Base-by-base conservation (phyloP, 1,140 invertebrate species). In the Trichonephila clavipes region DNA sequence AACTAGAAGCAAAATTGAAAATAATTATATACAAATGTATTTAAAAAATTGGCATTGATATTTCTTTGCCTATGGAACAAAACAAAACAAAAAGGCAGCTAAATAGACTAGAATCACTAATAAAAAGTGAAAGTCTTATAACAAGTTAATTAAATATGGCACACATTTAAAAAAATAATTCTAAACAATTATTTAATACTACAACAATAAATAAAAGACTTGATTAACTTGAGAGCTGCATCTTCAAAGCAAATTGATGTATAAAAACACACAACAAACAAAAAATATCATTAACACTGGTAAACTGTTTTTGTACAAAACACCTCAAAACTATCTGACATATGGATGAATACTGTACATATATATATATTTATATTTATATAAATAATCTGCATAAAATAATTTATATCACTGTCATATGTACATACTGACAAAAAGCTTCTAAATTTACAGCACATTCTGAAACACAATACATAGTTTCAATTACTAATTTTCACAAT, bases 301-400 rank as follows among this genome's bases (percentile, higher is more conserved):
- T 88, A 92, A 66, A 92, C 91, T 92, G 82, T 88, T 93, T 93
- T 81, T 81, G 66, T 93, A 88, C 83, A 93, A 87, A 93, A 93
- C 83, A 93, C 72, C 21, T 87, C 87, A 92, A 92, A 81, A 87
- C 92, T 93, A 93, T 93, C n/a, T 82, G 92, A 93, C 92, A 88
- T 88, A 88, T 88, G 59, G 69, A 88, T 86, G 92, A 93, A 83
- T 92, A 92, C 92, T 93, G 92, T 93, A 93, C 92, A 93, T 93
- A 93, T 93, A 93, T 88, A 92, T 92, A 92, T 92, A 44, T 77
- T 34, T 77, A 77, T 83, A 72, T 92, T 82, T 92, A 93, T 93
- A 93, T 93, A 93, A 93, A 93, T 93, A 93, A 93, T 93, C 92
- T 93, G 92, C 92, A 93, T 93, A 93, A 93, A 93, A 93, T 93